Evolutionary conservation across 2,797 vertebrate species (phyloP), one percentile per base, ranked within the genome.

Genomic region (Sebastes iracundus): DNA sequence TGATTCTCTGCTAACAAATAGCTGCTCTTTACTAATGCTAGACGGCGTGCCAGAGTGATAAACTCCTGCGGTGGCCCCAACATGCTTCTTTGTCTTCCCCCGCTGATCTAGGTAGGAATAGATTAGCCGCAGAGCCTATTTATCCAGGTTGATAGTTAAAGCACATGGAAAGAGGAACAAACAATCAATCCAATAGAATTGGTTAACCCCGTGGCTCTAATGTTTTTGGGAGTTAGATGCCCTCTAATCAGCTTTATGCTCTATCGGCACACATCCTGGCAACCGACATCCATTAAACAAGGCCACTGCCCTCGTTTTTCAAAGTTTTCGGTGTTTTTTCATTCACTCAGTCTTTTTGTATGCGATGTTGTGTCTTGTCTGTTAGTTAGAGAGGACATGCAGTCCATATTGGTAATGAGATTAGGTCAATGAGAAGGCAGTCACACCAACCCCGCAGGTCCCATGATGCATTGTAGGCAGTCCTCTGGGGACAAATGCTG

Each of bases 211-310:
- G 87, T 88, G 71, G 93, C 93, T 81, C 90, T 91, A 90, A 93
- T 92, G 90, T 93, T 95, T 96, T 95, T 95, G 90, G 88, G 92
- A 94, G 94, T 94, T 94, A 93, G 95, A 86, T 92, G 92, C 92
- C 94, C 94, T 94, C 94, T 95, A 95, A 96, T 96, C 95, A 94
- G 96, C 93, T 95, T 94, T 95, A 93, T 89, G 92, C 94, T 95
- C 94, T 93, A 94, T 96, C 96, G 96, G 92, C 94, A 93, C 95
- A 94, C 94, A 93, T 95, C 93, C 94, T 95, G 96, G 95, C 95
- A 93, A 93, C 92, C 87, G 77, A 77, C 92, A 94, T 96, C 95
- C 95, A 93, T 96, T 96, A 95, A 88, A 89, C 42, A 35, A 71
- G 38, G 20, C 79, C 74, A 38, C 25, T 66, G 79, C 35, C 77